Conservation (phyloP, 2,888 invertebrate species). For the Chrysodeixis includens region DNA sequence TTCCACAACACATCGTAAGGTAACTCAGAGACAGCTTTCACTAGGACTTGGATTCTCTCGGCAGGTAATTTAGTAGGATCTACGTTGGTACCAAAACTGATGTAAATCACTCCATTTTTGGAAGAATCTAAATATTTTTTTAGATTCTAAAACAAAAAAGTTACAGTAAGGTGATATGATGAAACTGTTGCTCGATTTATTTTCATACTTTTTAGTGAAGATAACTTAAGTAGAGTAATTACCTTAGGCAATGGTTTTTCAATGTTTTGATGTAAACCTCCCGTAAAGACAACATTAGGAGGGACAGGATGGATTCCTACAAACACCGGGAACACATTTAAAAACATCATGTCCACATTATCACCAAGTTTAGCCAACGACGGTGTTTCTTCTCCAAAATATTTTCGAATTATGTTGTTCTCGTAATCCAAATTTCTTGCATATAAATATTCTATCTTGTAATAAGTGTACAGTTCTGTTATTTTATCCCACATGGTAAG, state of each 20-base stretch:
- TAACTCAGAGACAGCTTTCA: slow-evolving; percentile 67
- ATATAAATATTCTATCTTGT: not conserved
- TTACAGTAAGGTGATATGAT: too few relatives aligned
- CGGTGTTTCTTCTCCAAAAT: not conserved
- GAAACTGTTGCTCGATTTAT: too few relatives aligned
- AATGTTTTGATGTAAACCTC: not conserved
- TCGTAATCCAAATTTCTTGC: not conserved
- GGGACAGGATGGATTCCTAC: not conserved
- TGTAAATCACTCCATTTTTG: slow-evolving; percentile 69
- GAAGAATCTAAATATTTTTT: slow-evolving; percentile 69
- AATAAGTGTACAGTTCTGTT: not conserved
- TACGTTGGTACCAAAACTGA: slow-evolving; percentile 76
- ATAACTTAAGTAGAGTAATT: too few relatives aligned
- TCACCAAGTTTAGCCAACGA: not conserved
- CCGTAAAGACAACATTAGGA: not conserved
- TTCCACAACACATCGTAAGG: slow-evolving; percentile 76
- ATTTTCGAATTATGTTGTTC: not conserved
- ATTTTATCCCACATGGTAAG: not conserved
- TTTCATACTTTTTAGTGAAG: too few relatives aligned
- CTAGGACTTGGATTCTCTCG: slow-evolving; percentile 64
- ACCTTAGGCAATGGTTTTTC: not conserved
- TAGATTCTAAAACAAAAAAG: slow-evolving; percentile 65
- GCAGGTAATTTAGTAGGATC: slow-evolving; percentile 62
- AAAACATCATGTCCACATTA: not conserved
- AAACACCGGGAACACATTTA: not conserved